Evolutionary conservation across 2,113 vertebrate species (phyloP), one percentile per base, ranked within the genome.

Genomic region (Sturnira hondurensis): DNA sequence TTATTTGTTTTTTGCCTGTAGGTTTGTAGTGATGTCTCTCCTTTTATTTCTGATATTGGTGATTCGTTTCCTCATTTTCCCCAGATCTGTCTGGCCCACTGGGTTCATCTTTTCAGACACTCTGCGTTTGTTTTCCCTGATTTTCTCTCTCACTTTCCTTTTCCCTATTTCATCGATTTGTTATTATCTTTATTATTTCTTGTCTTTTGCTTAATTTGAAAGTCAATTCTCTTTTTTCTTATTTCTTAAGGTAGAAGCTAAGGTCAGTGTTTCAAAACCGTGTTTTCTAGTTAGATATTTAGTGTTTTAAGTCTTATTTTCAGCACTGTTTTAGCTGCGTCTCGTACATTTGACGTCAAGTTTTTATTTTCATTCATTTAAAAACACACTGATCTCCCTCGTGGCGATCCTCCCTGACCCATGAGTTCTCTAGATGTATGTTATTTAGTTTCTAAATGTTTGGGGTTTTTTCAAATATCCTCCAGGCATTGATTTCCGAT

Each of bases 321-420:
- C 68, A 56, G 56, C 19, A 12, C 41, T 3, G 14, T 38, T 74
- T 52, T 19, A 26, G 5, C 47, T 76, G 7, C 5, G 11, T 54
- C 20, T 70, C 24, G 84, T 12, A 58, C 10, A 26, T 54, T 89
- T 16, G 36, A 41, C 7, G 45, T 8, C 26, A 47, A 65, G 38
- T 36, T 87, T 91, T 96, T 7, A 76, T 92, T 94, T 96, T 80
- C 76, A 56, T 70, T 61, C 43, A 76, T 74, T 84, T 83, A 31
- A 67, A 67, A 91, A 67, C 24, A 14, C 33, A n/a, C 74, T 78
- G 47, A 41, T 31, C 58, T 28, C 24, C 31, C 45, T 70, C 41
- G 15, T 36, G 28, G 22, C 70, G 67, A n/a, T 83, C 38, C 65
- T 36, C 22, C 58, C 47, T 85, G 83, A 43, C 7, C 8, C 28